Conservation (phyloP, 2,888 invertebrate species). For the Latheticus oryzae region DNA sequence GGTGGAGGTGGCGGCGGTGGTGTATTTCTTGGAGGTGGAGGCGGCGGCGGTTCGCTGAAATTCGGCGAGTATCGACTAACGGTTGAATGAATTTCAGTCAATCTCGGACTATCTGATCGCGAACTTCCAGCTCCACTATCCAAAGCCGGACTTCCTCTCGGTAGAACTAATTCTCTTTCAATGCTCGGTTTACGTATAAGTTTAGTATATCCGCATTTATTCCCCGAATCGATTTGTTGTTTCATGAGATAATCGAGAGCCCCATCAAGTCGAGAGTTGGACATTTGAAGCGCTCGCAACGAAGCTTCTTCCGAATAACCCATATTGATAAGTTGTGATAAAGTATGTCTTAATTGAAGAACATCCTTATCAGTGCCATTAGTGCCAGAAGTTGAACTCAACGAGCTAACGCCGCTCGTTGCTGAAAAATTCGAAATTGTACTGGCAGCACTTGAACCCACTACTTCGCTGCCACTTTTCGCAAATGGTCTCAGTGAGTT, state of each 20-base stretch:
- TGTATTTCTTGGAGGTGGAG: constrained; percentile 68
- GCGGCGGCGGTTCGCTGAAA: constrained; percentile 68
- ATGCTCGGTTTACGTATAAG: constrained; percentile 89
- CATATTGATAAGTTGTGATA: constrained; percentile 76
- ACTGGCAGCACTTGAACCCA: constrained; percentile 80
- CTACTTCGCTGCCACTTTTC: constrained; percentile 71
- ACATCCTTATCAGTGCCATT: constrained; percentile 72
- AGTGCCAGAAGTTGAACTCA: constrained; percentile 68
- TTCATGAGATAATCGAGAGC: constrained; percentile 77
- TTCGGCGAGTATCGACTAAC: constrained; percentile 80
- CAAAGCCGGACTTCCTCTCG: constrained; percentile 86
- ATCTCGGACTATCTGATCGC: constrained; percentile 88
- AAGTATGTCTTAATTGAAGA: constrained; percentile 73
- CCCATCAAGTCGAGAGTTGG: constrained; percentile 77
- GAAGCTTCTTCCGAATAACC: constrained; percentile 83
- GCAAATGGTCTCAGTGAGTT: constrained; percentile 86
- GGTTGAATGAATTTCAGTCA: constrained; percentile 74
- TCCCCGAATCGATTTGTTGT: constrained; percentile 71
- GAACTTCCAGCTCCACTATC: constrained; percentile 91
- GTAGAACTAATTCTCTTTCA: constrained; percentile 82
- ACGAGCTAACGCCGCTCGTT: constrained; percentile 72
- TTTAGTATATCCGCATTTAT: constrained; percentile 72
- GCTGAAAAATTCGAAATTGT: constrained; percentile 76
- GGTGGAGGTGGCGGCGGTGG: constrained; percentile 80
- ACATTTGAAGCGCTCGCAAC: constrained; percentile 75